Evolutionary conservation across 2,888 invertebrate genomes (phyloP).

Genomic region (Sarcophaga subvicina): DNA sequence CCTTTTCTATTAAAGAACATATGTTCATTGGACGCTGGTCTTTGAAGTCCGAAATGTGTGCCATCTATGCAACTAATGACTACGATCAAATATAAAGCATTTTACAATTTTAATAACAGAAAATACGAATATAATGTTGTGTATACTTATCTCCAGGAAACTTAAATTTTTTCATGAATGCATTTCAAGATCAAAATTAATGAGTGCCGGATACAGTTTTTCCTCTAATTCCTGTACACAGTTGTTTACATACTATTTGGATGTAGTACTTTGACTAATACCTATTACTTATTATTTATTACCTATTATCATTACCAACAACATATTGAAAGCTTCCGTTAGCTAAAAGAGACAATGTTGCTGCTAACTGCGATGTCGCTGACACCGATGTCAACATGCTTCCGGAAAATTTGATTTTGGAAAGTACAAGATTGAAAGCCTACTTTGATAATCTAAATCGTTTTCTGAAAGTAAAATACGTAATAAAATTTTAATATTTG

Average conservation of each 20-base stretch:
- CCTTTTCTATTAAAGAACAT: too few species aligned
- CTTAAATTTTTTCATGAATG: constrained; percentile 2
- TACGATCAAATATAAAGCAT: too few species aligned
- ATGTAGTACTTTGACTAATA: constrained; percentile 1
- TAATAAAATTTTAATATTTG: neutral
- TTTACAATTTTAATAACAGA: too few species aligned
- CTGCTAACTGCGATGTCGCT: neutral
- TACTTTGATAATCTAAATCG: neutral
- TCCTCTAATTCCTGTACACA: neutral
- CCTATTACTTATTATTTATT: neutral
- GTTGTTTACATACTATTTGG: neutral
- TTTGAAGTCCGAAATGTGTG: too few species aligned
- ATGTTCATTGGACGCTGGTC: too few species aligned
- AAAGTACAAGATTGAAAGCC: neutral
- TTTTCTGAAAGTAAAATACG: neutral
- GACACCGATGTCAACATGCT: neutral
- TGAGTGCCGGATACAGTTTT: neutral
- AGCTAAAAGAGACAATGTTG: neutral
- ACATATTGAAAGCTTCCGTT: neutral
- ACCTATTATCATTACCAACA: neutral
- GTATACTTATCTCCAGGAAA: neutral
- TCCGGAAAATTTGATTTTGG: neutral
- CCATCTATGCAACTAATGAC: too few species aligned
- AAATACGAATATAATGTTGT: too few species aligned
- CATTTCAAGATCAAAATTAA: neutral